Conservation (phyloP, 2,113 vertebrate genomes). For the Archocentrus centrarchus region DNA sequence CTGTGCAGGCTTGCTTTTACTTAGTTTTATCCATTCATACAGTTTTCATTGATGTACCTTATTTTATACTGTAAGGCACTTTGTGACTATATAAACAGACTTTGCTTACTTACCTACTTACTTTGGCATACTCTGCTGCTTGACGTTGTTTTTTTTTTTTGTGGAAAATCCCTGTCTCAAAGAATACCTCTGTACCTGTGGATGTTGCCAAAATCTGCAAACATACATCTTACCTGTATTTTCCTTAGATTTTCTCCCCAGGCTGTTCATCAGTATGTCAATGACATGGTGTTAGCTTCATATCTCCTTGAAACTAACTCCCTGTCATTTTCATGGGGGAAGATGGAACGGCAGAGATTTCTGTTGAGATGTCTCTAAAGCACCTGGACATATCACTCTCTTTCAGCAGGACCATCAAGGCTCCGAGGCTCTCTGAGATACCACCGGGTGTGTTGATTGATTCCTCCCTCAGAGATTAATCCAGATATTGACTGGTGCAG, state of each 20-base stretch:
- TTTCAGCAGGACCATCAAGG: constrained; percentile 57
- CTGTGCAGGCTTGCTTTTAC: no score
- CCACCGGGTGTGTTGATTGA: constrained; percentile 63
- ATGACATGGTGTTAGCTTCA: background rate
- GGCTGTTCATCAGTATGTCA: constrained; percentile 31
- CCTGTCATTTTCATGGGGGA: constrained; percentile 35
- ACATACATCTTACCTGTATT: background rate
- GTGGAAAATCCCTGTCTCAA: no score
- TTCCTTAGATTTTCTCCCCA: background rate
- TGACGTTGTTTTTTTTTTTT: no score
- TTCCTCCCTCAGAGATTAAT: constrained; percentile 65
- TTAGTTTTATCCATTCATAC: background rate
- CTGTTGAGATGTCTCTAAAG: constrained; percentile 42
- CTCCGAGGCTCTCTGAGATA: constrained; percentile 15
- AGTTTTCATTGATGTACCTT: background rate
- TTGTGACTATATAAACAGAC: background rate
- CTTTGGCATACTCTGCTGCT: no score
- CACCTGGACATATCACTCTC: constrained; percentile 51
- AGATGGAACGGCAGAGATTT: constrained; percentile 55
- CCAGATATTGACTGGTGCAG: constrained; percentile 47
- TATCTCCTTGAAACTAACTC: constrained; percentile 40
- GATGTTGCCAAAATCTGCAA: no score
- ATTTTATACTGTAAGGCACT: background rate
- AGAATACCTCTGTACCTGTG: no score
- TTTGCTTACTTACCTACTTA: no score